These are phyloP conservation scores for Electrophaes corylata DNA, from an alignment of 2,888 invertebrate species.

Conservation along the genomic window DNA sequence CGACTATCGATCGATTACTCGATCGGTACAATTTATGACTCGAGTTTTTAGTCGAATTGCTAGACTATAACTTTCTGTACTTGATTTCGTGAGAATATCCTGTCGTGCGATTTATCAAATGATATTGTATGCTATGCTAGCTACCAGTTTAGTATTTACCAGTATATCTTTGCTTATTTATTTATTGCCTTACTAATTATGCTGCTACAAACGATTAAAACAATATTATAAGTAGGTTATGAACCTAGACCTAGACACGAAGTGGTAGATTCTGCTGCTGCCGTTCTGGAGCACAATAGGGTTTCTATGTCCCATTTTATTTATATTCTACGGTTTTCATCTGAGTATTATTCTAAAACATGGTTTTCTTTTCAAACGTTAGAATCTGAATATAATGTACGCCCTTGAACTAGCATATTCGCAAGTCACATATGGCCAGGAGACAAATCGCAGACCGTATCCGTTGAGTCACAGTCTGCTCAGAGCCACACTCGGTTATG, in stretches of 20 bases:
- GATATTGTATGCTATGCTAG: too few relatives aligned
- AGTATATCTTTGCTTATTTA: constrained; percentile 21
- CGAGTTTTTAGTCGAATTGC: constrained; percentile 28
- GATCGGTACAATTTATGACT: constrained; percentile 38
- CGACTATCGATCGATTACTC: constrained; percentile 36
- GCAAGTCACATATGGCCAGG: constrained; percentile 25
- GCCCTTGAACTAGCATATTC: constrained; percentile 35
- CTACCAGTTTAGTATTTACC: constrained; percentile 18
- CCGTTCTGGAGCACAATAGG: too few relatives aligned
- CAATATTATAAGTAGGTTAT: constrained; percentile 2
- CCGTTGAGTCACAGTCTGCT: constrained; percentile 35
- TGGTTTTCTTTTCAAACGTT: neutral
- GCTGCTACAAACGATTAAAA: constrained; percentile 19
- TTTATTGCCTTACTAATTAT: constrained; percentile 23
- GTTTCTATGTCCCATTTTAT: too few relatives aligned
- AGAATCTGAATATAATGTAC: neutral
- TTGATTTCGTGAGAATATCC: constrained; percentile 30
- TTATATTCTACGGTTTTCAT: too few relatives aligned
- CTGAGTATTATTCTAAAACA: neutral
- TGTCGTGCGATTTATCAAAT: constrained; percentile 25
- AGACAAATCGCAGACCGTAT: constrained; percentile 50
- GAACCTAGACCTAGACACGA: neutral
- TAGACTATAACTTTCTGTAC: constrained; percentile 13
- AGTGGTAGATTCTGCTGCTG: neutral
- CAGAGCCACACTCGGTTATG: constrained; percentile 32